A percentile compares a stretch with the other conserved stretches of the same genome.
Evolutionary conservation across 2,888 invertebrate genomes (phyloP).

Genomic region (Bruchidius siliquastri): DNA sequence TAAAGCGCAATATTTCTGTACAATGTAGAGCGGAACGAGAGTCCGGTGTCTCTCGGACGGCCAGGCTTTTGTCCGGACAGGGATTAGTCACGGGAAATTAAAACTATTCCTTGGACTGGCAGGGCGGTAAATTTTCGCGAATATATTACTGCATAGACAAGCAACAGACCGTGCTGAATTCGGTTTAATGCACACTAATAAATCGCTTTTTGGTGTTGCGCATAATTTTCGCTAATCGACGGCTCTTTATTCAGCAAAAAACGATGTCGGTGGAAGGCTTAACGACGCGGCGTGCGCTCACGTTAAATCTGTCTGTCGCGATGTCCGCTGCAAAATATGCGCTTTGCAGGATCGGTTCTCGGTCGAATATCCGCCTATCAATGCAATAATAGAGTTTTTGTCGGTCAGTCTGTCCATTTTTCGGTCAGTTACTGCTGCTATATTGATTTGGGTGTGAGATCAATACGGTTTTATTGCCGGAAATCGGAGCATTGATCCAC

Average conservation of each 20-base stretch:
- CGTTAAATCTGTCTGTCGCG: not conserved
- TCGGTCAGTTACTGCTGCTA: too few species aligned
- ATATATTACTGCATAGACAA: conserved; percentile 31
- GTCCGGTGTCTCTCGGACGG: not conserved
- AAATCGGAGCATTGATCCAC: too few species aligned
- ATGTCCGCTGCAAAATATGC: too few species aligned
- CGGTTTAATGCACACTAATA: conserved; percentile 26
- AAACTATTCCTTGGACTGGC: conserved; percentile 31
- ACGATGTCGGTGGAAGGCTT: not conserved
- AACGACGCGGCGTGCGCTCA: not conserved
- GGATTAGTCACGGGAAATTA: conserved; percentile 32
- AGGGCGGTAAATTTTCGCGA: conserved; percentile 30
- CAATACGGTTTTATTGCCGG: too few species aligned
- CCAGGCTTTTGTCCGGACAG: conserved; percentile 13
- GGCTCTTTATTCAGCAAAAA: not conserved
- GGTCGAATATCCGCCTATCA: too few species aligned
- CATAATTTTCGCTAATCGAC: conserved; percentile 4
- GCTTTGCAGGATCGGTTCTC: too few species aligned
- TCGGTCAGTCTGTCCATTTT: too few species aligned
- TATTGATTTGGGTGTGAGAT: too few species aligned
- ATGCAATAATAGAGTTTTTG: too few species aligned
- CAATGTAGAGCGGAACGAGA: not conserved
- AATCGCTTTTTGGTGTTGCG: conserved; percentile 15
- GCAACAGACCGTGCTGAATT: conserved; percentile 32
- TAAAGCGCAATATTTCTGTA: not conserved